Percentiles rank a stretch among this genome's conserved stretches.
These are phyloP conservation scores for Zoanthus gigantus DNA, from an alignment of 92 coral and sea anemone species.

Conservation along the genomic window DNA sequence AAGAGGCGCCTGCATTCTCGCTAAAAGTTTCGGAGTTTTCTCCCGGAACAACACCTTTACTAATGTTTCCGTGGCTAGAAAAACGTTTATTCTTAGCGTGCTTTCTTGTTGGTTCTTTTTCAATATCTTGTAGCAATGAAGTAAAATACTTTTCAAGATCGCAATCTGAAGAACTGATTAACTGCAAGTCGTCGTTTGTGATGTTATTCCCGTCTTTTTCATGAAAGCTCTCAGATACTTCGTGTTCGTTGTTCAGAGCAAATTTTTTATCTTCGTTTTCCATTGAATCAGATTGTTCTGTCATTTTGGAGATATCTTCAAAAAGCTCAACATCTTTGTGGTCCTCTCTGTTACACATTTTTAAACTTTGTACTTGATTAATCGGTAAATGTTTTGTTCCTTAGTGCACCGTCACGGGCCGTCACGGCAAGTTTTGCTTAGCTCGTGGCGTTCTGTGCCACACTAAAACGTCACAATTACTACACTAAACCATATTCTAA, in stretches of 20 bases:
- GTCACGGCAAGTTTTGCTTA: too few relatives aligned
- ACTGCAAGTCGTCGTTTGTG: background rate
- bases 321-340: constrained; percentile 7
- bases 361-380: background rate
- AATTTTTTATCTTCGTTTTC: background rate
- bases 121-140: constrained; percentile 1
- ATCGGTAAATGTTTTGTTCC: background rate
- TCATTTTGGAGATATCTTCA: constrained; percentile 16
- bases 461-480: constrained; percentile 24
- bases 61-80: background rate
- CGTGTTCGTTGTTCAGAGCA: background rate
- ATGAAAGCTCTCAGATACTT: background rate
- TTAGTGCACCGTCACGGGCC: background rate
- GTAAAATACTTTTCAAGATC: constrained; percentile 39
- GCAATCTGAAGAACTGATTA: constrained; percentile 4
- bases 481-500: background rate
- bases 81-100: background rate
- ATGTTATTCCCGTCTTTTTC: background rate
- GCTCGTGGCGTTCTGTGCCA: background rate
- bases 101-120: background rate
- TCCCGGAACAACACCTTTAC: background rate
- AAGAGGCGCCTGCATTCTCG: background rate
- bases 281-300: background rate
- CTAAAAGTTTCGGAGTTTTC: background rate
- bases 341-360: constrained; percentile 3